A percentile compares a stretch with the other conserved stretches of the same genome.
Conservation (phyloP, 1,140 invertebrate species). For the Atta cephalotes region DNA sequence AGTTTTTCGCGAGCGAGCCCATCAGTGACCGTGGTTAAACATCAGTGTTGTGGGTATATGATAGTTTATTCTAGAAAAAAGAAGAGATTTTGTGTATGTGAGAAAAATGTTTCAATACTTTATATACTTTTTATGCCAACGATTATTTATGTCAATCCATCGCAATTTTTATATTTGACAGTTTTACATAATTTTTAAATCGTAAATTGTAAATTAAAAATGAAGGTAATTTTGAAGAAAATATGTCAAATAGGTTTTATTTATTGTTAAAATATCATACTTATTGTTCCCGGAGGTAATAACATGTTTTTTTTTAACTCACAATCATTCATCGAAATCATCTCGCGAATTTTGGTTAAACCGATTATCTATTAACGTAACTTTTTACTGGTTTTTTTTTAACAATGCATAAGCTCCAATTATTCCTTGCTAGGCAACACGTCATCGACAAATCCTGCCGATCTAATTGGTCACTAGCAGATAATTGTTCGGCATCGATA, state of each 20-base stretch:
- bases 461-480: conserved; percentile 84
- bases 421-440: conserved; percentile 73
- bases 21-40: conserved; percentile 5
- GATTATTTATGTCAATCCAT: background rate
- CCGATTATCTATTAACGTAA: conserved; percentile 53
- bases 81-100: background rate
- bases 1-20: background rate
- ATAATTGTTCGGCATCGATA: conserved; percentile 83
- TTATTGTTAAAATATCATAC: background rate
- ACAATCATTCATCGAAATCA: conserved; percentile 23
- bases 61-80: background rate
- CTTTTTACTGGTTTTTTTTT: conserved; percentile 59
- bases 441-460: conserved; percentile 80
- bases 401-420: conserved; percentile 70
- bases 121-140: background rate
- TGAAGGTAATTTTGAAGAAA: conserved; percentile 3
- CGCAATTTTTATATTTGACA: background rate
- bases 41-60: conserved; percentile 18
- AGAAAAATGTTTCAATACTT: background rate
- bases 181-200: background rate
- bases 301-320: conserved; percentile 26
- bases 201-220: background rate
- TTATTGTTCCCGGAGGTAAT: background rate
- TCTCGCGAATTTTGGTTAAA: conserved; percentile 51
- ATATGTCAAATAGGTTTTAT: background rate